These are phyloP conservation scores for Mactromeris polynyma DNA, from an alignment of 2,888 invertebrate species.

Conservation along the genomic window DNA sequence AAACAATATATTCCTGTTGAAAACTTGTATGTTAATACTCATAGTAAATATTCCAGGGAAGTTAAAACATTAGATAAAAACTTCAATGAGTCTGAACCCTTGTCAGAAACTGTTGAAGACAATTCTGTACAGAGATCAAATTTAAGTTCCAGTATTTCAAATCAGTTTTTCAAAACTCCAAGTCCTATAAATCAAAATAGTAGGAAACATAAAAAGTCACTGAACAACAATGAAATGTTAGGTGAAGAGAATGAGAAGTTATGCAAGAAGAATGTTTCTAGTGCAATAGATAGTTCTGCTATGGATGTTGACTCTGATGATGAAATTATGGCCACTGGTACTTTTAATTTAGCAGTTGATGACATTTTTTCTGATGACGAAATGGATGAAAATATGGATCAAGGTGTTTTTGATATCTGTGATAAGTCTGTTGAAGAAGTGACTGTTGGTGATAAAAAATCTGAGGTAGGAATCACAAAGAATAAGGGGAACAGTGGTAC, in stretches of 20 bases:
- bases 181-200: not conserved
- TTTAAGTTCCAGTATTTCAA: not conserved
- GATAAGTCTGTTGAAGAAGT: not conserved
- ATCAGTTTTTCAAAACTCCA: not conserved
- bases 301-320: conserved; percentile 30
- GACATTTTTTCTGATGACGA: conserved; percentile 27
- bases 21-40: not conserved
- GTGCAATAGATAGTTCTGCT: not conserved
- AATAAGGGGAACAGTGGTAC: not conserved
- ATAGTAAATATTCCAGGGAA: not conserved
- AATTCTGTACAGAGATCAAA: not conserved
- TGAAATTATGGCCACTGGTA: conserved; percentile 40
- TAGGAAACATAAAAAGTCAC: not conserved
- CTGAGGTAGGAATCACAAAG: not conserved
- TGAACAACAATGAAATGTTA: not conserved
- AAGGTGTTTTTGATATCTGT: not conserved
- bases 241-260: not conserved
- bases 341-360: conserved; percentile 37
- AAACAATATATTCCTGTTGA: not conserved
- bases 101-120: not conserved
- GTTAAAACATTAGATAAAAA: not conserved
- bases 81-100: not conserved
- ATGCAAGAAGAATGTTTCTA: not conserved
- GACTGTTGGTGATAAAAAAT: not conserved
- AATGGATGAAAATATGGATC: conserved; percentile 1